Conservation (phyloP, 2,797 vertebrate genomes). For the Enteromius thamalakanensis region DNA sequence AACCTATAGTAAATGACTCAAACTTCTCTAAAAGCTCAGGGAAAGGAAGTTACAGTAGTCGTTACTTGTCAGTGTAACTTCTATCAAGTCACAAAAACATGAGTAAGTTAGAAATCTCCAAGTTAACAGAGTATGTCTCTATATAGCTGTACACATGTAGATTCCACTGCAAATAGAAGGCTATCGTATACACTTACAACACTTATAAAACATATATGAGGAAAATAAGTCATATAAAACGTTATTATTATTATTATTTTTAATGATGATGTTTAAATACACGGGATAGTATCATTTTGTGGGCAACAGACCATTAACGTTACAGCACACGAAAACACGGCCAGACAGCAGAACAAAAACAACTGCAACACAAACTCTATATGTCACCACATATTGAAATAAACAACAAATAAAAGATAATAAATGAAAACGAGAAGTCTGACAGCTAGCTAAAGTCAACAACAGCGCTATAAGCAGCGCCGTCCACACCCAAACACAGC, state of each 20-base stretch:
- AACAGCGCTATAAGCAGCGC: conserved; percentile 28
- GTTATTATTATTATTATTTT: neutral
- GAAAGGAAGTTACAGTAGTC: conserved; percentile 6
- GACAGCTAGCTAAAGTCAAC: neutral
- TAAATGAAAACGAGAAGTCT: conserved; percentile 6
- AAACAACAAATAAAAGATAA: neutral
- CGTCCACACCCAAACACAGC: conserved; percentile 46
- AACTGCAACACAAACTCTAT: neutral
- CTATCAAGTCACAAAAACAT: neutral
- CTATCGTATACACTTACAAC: too few species aligned
- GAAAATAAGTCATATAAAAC: neutral
- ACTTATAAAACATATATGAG: neutral
- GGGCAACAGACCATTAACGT: neutral
- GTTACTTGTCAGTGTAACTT: neutral
- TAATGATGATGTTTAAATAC: neutral
- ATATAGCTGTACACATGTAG: neutral
- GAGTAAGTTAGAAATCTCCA: neutral
- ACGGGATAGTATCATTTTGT: neutral
- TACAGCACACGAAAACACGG: neutral
- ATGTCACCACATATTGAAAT: neutral
- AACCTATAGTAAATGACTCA: neutral
- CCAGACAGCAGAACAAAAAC: neutral
- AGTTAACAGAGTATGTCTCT: neutral
- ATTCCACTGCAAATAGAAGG: neutral
- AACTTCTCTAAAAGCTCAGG: conserved; percentile 6